Conservation (phyloP, 2,113 vertebrate genomes). For the Pogona vitticeps region DNA sequence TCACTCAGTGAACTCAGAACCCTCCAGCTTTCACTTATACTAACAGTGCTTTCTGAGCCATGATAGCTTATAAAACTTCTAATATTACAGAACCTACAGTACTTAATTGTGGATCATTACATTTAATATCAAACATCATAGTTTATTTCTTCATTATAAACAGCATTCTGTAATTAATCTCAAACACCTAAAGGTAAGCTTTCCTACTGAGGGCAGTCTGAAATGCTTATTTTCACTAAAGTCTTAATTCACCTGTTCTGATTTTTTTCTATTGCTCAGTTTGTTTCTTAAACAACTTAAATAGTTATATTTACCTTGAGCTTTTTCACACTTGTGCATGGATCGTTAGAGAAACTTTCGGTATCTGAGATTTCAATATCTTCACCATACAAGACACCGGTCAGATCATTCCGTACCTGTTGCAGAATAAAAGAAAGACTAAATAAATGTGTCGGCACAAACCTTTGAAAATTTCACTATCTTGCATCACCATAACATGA, state of each 20-base stretch:
- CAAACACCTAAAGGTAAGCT: not conserved
- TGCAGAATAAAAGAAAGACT: conserved; percentile 60
- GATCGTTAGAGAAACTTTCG: conserved; percentile 98
- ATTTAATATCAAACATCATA: not conserved
- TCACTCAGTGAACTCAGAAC: not conserved
- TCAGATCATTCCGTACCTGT: conserved; percentile 98
- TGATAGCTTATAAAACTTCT: not conserved
- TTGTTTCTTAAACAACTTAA: not conserved
- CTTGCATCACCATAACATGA: conserved; percentile 11
- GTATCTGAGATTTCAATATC: conserved; percentile 97
- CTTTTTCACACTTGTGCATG: conserved; percentile 96
- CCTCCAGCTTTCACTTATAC: not conserved
- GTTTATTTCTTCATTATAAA: not conserved
- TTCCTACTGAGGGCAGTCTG: not conserved
- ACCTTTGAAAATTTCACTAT: not conserved
- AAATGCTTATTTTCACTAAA: not conserved
- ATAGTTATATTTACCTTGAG: conserved; percentile 87
- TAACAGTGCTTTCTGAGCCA: not conserved
- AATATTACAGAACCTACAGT: not conserved
- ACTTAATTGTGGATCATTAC: not conserved
- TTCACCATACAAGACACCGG: conserved; percentile 92
- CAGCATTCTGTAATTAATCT: not conserved
- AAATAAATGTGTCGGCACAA: conserved; percentile 19
- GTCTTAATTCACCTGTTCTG: not conserved
- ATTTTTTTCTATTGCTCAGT: conserved; percentile 25